Base-by-base conservation (phyloP, 1,140 invertebrate species). In the Patella vulgata region DNA sequence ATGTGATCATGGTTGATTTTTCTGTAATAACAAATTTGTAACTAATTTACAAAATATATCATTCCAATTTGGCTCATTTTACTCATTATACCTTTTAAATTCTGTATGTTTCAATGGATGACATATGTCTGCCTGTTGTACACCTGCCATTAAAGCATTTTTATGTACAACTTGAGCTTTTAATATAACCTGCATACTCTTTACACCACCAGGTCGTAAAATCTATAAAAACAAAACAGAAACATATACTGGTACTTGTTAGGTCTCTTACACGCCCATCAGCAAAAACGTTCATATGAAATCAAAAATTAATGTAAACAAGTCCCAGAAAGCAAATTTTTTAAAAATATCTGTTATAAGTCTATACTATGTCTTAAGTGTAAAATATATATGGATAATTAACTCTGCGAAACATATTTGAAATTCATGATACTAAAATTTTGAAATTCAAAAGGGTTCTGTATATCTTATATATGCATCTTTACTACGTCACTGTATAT, bases 161-260 rank as follows among this genome's bases (percentile, higher is more conserved):
- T 81, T 83, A 53, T 85, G 81, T 19, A 81, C 70, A 21, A 83
- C 63, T 68, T 85, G 83, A 17, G 75, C 59, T 56, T 81, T 81
- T 19, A 84, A 62, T 30, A 79, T 74, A 14, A 78, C 67, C 56
- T 79, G 76, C 14, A 85, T 56, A 58, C 74, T 83, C 46, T 82
- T 76, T 31, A 84, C 30, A 6, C 82, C 79, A 31, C 71, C 71
- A 5, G 70, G 58, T 36, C 71, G 66, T 58, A 83, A 51, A 8
- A 84, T 50, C 79, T 83, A 50, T 39, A 63, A 55, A 43, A 14
- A 19, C 54, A 44, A 28, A 19, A 60, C 12, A 43, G 2, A 40
- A 17, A 21, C 19, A n/a, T 27, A 59, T 40, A 30, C 0, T 50
- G 59, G 33, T 21, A 50, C 3, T 52, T 30, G n/a, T 33, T 28